Conservation (phyloP, 2,888 invertebrate species). For the Diaperis boleti region DNA sequence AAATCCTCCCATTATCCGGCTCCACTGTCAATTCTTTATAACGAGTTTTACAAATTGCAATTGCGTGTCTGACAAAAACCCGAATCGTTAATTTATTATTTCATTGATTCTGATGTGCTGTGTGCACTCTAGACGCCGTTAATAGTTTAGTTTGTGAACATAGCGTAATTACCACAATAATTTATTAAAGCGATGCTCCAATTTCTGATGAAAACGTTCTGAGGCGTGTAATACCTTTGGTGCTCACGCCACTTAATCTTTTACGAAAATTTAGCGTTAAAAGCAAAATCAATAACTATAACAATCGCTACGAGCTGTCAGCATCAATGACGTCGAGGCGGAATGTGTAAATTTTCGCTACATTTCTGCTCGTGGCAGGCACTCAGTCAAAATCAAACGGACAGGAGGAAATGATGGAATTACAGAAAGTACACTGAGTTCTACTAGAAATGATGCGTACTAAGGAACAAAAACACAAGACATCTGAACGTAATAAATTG, state of each 20-base stretch:
- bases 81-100: slow-evolving; percentile 27
- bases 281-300: slow-evolving; percentile 24
- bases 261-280: slow-evolving; percentile 16
- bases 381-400: background rate
- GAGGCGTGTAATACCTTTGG: slow-evolving; percentile 23
- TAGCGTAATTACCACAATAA: slow-evolving; percentile 21
- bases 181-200: slow-evolving; percentile 29
- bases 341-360: background rate
- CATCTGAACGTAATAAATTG: too few relatives aligned
- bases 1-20: slow-evolving; percentile 21
- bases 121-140: slow-evolving; percentile 20
- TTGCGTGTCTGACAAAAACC: slow-evolving; percentile 26
- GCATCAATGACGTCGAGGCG: background rate
- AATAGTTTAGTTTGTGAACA: slow-evolving; percentile 31
- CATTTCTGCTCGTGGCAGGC: background rate
- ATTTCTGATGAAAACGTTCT: slow-evolving; percentile 26
- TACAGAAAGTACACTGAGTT: too few relatives aligned
- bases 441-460: too few relatives aligned
- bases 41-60: slow-evolving; percentile 19
- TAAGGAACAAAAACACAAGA: too few relatives aligned
- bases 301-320: slow-evolving; percentile 8
- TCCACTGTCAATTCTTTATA: slow-evolving; percentile 18
- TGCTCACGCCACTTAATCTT: slow-evolving; percentile 11
- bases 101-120: slow-evolving; percentile 23
- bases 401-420: background rate